These are phyloP conservation scores for Podarcis muralis DNA, from an alignment of 2,113 vertebrate genomes.

Conservation along the genomic window DNA sequence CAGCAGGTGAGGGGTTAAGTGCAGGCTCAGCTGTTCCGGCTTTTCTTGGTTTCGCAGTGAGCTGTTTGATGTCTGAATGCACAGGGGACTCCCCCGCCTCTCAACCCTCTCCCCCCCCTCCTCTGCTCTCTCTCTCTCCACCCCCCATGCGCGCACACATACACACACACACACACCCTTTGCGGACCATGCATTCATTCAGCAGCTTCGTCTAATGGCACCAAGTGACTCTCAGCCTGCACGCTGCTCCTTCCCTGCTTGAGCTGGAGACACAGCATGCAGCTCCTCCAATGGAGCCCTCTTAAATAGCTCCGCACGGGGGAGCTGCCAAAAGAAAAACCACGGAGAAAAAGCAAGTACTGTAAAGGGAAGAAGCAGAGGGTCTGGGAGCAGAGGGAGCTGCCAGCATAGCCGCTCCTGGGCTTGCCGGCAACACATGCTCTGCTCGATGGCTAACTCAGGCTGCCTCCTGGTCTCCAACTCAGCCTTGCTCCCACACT, in stretches of 20 bases:
- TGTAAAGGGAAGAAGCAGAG: constrained; percentile 57
- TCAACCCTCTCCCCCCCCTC: constrained; percentile 66
- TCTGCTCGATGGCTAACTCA: constrained; percentile 96
- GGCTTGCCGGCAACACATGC: constrained; percentile 86
- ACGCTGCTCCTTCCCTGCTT: constrained; percentile 48
- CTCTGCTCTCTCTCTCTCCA: constrained; percentile 62
- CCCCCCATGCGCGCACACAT: constrained; percentile 47
- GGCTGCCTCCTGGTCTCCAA: constrained; percentile 94
- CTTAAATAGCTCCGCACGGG: constrained; percentile 70
- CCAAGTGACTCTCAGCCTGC: constrained; percentile 79
- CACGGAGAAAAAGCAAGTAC: constrained; percentile 57
- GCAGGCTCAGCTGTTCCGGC: constrained; percentile 82
- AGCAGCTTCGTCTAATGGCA: constrained; percentile 83
- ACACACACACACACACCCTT: constrained; percentile 72
- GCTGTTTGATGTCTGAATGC: constrained; percentile 87
- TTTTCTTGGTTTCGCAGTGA: constrained; percentile 81
- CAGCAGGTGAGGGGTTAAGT: constrained; percentile 80
- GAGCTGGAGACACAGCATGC: constrained; percentile 62
- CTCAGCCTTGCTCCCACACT: constrained; percentile 92
- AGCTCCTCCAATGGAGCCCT: constrained; percentile 66
- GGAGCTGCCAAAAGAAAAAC: constrained; percentile 73
- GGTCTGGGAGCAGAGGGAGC: constrained; percentile 67
- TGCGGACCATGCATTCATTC: constrained; percentile 75
- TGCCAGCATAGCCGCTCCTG: constrained; percentile 68
- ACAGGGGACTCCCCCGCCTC: constrained; percentile 84